Evolutionary conservation across 2,888 invertebrate species (phyloP), one percentile per base, ranked within the genome.

Genomic region (Aporophyla lueneburgensis): DNA sequence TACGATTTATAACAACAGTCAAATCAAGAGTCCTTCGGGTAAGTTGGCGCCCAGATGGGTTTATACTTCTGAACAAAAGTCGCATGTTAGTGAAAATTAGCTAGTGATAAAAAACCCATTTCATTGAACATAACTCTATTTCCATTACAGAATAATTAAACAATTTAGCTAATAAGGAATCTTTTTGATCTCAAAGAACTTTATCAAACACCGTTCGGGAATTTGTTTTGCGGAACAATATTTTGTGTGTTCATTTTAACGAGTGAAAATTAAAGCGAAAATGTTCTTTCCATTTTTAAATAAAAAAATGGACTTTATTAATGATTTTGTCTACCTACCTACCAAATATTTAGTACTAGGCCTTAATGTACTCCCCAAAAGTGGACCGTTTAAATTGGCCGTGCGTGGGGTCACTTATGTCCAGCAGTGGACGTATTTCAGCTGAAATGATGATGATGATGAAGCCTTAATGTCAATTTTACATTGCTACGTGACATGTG

Each of bases 311-410:
- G 33, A 33, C 33, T 2, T 33, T 33, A 33, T 6, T 4, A 24
- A 16, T 12, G 3, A 12, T 14, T 2, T 12, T 1, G 7, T 16
- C 6, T 12, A 56, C 43, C 0, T 27, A 33, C 33, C 1, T 54
- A n/a, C n/a, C n/a, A n/a, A 74, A 51, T 46, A 65, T 61, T 54
- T 59, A 80, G 4, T n/a, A 58, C 46, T 5, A 16, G 33, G 24
- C 21, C 19, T 19, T 27, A 65, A 61, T 81, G 10, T 33, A 33
- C 33, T n/a, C 33, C 33, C 33, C 33, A 33, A 33, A 33, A 33
- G 3, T 33, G 33, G 33, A 33, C 33, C 33, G 33, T 1, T 33
- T 3, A 33, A 33, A 33, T 33, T 33, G 33, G 33, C 33, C 33
- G 33, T 33, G 33, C 33, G 33, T 33, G 33, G 33, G 33, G 33